Percentiles rank a stretch among this genome's conserved stretches.
phyloP scores from a whole-genome alignment of 64 coral and sea anemone genomes.

The Montipora capricornis region DNA sequence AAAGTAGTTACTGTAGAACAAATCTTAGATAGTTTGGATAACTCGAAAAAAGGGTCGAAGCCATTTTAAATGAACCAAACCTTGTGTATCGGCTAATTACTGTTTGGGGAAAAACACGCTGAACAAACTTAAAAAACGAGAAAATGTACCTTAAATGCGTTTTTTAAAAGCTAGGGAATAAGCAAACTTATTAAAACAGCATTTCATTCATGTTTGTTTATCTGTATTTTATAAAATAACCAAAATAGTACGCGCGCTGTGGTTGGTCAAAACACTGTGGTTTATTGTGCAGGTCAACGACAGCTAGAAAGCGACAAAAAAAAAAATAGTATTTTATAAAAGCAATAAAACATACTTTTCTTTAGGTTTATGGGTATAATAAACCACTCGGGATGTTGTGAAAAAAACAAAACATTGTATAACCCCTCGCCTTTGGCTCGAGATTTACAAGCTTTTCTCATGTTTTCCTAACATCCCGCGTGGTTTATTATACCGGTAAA shows the following conservation, averaged over 20 bases:
- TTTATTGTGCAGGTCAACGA: background rate
- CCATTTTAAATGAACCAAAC: background rate
- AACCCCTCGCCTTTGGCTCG: background rate
- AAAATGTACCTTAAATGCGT: no score
- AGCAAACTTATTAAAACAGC: no score
- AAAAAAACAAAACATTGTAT: background rate
- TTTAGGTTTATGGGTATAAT: no score
- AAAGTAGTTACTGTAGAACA: background rate
- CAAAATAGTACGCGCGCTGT: constrained; percentile 2
- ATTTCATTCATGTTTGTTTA: constrained; percentile 19
- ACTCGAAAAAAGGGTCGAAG: background rate
- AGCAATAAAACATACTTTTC: no score
- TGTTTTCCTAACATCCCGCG: background rate
- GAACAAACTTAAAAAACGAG: background rate
- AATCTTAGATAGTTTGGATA: constrained; percentile 5
- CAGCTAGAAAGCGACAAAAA: background rate
- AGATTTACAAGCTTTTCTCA: constrained; percentile 8
- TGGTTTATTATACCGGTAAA: background rate
- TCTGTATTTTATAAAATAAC: constrained; percentile 1
- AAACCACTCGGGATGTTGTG: no score
- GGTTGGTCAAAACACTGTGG: constrained; percentile 5
- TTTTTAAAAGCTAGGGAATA: no score
- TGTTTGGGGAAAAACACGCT: constrained; percentile 10
- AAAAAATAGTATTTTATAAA: no score
- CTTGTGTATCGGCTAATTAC: background rate